Base-by-base conservation (phyloP, 2,888 invertebrate genomes). In the Eupsilia transversa region DNA sequence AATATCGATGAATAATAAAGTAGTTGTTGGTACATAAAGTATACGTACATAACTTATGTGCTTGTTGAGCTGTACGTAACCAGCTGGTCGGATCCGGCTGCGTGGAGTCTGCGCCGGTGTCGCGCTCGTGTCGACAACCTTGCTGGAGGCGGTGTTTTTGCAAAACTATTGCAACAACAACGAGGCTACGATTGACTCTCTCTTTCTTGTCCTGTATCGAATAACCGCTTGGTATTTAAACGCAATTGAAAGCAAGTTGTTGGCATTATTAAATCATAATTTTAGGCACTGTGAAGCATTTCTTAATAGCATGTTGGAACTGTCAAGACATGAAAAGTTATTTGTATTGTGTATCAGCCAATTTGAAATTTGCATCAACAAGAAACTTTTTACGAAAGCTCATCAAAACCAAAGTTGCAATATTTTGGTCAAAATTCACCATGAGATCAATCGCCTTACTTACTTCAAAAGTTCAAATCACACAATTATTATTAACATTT, bases 101-200 rank as follows among this genome's bases (percentile, higher is more conserved):
- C 64, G 79, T 80, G 87, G 77, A 80, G 80, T 82, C 72, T 77
- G 82, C 83, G 82, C 80, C 84, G 74, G 80, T 81, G 82, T 77
- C 80, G 64, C 74, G 57, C 66, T 84, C 84, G 86, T 91, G 91
- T 89, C 91, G 91, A 89, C 93, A 94, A 92, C 94, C 94, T 95
- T 94, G 95, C 94, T 92, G 84, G 91, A 87, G 93, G 94, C 94
- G 89, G 82, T 90, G 92, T 93, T 93, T 94, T 93, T 93, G 94
- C 94, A 94, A 94, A 94, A 93, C 93, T 89, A 89, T 95, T 94
- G 92, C 95, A 91, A 92, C 95, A 91, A 92, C 92, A 93, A 90
- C 90, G 82, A 89, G 86, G 84, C 88, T 81, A 89, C 84, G 86
- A 87, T 88, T 88, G 86, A 90, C 93, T 94, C 93, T 93, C 92